These are phyloP conservation scores for Drosophila ambigua DNA, from an alignment of 1,140 invertebrate species.

Conservation along the genomic window DNA sequence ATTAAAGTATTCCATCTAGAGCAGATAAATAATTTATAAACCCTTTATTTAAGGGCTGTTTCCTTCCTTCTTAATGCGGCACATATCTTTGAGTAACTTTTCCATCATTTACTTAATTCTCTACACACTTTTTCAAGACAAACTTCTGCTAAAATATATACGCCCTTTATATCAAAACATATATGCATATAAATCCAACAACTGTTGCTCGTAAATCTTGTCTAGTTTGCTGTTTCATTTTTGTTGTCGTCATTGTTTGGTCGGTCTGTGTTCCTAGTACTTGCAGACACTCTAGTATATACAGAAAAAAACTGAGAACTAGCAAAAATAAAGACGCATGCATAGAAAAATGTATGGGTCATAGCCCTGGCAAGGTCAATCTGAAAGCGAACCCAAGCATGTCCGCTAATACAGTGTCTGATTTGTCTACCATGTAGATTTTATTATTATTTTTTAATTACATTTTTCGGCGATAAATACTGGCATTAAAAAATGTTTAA, in stretches of 20 bases:
- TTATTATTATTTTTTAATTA: slow-evolving; percentile 21
- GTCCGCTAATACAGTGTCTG: slow-evolving; percentile 42
- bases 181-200: slow-evolving; percentile 15
- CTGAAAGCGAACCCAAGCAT: slow-evolving; percentile 48
- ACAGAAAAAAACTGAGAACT: neutral
- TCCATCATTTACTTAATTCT: too few species aligned
- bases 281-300: neutral
- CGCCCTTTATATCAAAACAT: neutral
- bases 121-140: neutral
- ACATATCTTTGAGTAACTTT: too few species aligned
- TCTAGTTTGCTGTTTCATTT: slow-evolving; percentile 35
- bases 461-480: slow-evolving; percentile 27
- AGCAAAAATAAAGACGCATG: slow-evolving; percentile 7
- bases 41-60: too few species aligned
- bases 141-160: too few species aligned
- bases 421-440: slow-evolving; percentile 20
- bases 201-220: slow-evolving; percentile 59
- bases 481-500: slow-evolving; percentile 31
- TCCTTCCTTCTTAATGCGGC: too few species aligned
- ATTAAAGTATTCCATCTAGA: too few species aligned
- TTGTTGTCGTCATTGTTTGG: slow-evolving; percentile 55
- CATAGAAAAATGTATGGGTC: slow-evolving; percentile 40
- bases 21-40: neutral
- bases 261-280: slow-evolving; percentile 8
- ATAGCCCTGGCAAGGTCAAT: slow-evolving; percentile 63